Conservation (phyloP, 2,797 vertebrate species). For the Leptoclinus maculatus region DNA sequence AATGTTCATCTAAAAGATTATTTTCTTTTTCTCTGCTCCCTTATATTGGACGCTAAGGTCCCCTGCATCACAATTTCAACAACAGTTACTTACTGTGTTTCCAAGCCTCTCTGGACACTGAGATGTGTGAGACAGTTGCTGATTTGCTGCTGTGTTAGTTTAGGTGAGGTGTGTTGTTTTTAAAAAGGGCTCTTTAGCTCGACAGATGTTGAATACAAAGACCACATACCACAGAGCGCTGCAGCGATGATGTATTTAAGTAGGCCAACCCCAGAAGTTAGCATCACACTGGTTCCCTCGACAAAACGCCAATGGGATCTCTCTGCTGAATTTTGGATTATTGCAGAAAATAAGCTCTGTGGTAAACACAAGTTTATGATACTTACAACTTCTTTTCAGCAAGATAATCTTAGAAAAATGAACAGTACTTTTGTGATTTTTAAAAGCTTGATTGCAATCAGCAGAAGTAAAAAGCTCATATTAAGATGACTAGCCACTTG, state of each 20-base stretch:
- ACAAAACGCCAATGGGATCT: no score
- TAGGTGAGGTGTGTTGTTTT: background rate
- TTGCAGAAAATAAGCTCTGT: background rate
- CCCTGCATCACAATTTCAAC: background rate
- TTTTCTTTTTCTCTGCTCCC: background rate
- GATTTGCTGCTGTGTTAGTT: constrained; percentile 1
- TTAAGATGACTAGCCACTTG: background rate
- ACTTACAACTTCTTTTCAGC: background rate
- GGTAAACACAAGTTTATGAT: background rate
- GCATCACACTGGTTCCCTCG: no score
- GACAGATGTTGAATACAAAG: constrained; percentile 3
- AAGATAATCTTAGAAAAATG: background rate
- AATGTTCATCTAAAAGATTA: background rate
- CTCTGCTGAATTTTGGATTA: background rate
- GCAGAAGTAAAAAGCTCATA: background rate
- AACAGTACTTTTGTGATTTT: background rate
- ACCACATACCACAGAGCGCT: background rate
- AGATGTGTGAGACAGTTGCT: background rate
- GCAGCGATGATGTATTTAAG: no score
- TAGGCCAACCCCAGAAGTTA: background rate
- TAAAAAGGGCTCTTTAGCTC: background rate
- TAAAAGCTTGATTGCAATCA: background rate
- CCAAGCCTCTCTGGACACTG: background rate
- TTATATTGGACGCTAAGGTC: background rate
- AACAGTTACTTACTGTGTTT: constrained; percentile 6